A percentile compares a stretch with the other conserved stretches of the same genome.
phyloP scores from a whole-genome alignment of 2,797 vertebrate species.

The Luscinia megarhynchos region DNA sequence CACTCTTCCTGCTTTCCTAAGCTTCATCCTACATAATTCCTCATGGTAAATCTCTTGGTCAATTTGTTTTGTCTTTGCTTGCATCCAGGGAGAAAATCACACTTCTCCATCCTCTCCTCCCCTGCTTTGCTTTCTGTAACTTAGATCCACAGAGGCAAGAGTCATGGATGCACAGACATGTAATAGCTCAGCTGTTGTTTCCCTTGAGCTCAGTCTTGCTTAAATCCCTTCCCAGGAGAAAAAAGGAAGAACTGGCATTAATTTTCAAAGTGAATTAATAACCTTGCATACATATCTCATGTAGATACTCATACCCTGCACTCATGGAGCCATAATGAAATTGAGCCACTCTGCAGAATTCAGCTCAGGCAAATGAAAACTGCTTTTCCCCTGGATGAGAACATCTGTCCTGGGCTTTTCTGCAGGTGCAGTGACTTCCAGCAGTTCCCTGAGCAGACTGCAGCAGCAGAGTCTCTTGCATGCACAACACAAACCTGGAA shows the following conservation, averaged over 20 bases:
- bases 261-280: neutral
- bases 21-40: neutral
- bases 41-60: neutral
- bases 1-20: neutral
- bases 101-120: neutral
- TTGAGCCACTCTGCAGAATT: neutral
- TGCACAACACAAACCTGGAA: neutral
- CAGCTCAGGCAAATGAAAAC: neutral
- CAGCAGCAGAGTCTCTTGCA: neutral
- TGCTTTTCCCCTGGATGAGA: neutral
- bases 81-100: neutral
- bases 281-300: accelerated
- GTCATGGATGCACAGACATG: neutral
- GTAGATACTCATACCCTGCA: accelerated
- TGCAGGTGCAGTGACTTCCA: neutral
- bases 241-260: neutral
- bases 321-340: accelerated
- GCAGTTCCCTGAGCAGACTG: neutral
- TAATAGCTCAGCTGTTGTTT: neutral
- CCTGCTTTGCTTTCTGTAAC: neutral
- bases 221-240: neutral
- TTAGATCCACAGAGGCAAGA: neutral
- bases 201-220: neutral
- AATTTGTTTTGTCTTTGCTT: neutral
- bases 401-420: neutral